Conservation (phyloP, 2,113 vertebrate species). For the Clarias batrachus region DNA sequence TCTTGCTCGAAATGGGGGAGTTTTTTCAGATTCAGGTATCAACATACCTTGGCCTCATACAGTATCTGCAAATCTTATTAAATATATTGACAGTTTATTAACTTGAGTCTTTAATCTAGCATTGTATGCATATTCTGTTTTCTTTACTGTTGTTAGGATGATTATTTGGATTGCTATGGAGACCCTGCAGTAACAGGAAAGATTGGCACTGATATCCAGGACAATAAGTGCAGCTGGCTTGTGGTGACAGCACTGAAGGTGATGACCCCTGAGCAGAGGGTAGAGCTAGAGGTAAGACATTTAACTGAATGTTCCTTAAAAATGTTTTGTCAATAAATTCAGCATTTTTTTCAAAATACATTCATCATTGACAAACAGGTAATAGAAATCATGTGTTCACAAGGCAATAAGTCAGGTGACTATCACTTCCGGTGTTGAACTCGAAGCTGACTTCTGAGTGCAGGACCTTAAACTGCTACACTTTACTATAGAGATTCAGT, state of each 20-base stretch:
- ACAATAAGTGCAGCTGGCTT: slow-evolving; percentile 98
- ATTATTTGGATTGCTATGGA: slow-evolving; percentile 91
- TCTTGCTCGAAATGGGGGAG: slow-evolving; percentile 93
- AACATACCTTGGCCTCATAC: not conserved
- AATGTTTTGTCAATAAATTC: not conserved
- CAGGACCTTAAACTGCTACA: not conserved
- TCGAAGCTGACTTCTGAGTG: not conserved
- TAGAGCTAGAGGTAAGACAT: slow-evolving; percentile 79
- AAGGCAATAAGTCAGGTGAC: not conserved
- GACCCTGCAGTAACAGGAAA: slow-evolving; percentile 88
- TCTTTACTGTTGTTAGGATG: slow-evolving; percentile 74
- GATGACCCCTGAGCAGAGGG: slow-evolving; percentile 76
- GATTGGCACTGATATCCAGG: slow-evolving; percentile 94
- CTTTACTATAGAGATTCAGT: not conserved
- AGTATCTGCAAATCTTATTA: not conserved
- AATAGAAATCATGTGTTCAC: not conserved
- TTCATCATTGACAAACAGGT: not conserved
- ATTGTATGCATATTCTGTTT: not conserved
- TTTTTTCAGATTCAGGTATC: slow-evolving; percentile 96
- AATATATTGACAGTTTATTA: not conserved
- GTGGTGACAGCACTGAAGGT: slow-evolving; percentile 83
- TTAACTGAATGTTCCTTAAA: not conserved
- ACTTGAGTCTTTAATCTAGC: not conserved
- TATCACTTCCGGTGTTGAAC: not conserved
- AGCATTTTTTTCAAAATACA: not conserved